A percentile compares a stretch with the other conserved stretches of the same genome.
These are phyloP conservation scores for Thelaira solivaga DNA, from an alignment of 2,888 invertebrate genomes.

Conservation along the genomic window DNA sequence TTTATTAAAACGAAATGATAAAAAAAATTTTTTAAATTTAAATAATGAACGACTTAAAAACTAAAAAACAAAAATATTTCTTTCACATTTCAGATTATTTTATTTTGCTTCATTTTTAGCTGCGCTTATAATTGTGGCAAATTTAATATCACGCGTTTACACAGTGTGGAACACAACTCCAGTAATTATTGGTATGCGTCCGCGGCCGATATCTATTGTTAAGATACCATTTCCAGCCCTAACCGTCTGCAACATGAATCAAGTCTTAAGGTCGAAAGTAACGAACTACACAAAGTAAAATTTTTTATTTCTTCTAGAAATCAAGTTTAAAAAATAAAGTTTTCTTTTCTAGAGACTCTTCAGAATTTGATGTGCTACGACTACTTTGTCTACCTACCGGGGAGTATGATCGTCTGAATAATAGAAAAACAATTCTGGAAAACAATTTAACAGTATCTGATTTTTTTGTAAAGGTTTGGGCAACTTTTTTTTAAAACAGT, in stretches of 20 bases:
- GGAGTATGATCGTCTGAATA: conserved; percentile 26
- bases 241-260: conserved; percentile 91
- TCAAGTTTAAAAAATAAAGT: background rate
- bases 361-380: conserved; percentile 65
- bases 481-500: no score
- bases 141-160: conserved; percentile 85
- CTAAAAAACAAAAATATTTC: background rate
- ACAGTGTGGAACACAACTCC: conserved; percentile 85
- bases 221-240: conserved; percentile 89
- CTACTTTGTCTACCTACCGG: conserved; percentile 63
- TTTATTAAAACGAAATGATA: no score
- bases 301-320: conserved; percentile 5
- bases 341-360: conserved; percentile 62
- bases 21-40: no score
- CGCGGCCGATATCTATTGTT: conserved; percentile 82
- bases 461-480: conserved; percentile 63
- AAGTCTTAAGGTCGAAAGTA: conserved; percentile 84
- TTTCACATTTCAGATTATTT: conserved; percentile 79
- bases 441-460: conserved; percentile 65
- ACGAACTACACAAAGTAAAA: conserved; percentile 73
- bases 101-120: conserved; percentile 83
- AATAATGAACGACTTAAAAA: no score
- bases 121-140: conserved; percentile 78
- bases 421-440: conserved; percentile 2
- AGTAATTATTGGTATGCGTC: conserved; percentile 87